Base-by-base conservation (phyloP, 2,113 vertebrate genomes). In the Sciurus niger region DNA sequence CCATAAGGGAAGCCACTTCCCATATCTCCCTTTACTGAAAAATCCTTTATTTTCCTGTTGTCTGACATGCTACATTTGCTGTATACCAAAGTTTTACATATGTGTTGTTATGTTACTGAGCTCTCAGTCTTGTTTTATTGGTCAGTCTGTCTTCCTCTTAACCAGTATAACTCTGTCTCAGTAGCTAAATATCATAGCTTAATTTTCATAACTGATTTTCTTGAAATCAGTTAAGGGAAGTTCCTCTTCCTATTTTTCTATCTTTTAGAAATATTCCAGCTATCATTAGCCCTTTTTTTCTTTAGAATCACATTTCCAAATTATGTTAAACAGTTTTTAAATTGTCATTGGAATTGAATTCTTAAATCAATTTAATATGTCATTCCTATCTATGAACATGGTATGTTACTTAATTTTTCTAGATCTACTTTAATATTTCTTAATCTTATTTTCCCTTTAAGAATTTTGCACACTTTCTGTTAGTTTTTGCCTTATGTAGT, bases 351-450 rank as follows among this genome's bases (percentile, higher is more conserved):
- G 5, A 91, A 83, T 65, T 80, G 32, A 68, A 86, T 83, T 2
- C 82, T 2, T 58, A 58, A 3, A 67, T 80, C 28, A 72, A 12
- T 77, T 74, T 25, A 83, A 30, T 96, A 80, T n/a, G 37, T 89
- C 34, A 10, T 83, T 93, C 30, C 4, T 91, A 67, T 95, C 85
- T 93, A 95, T 97, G 85, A 96, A 95, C 51, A 96, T 96, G n/a
- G 94, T 94, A 94, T 94, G 76, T 85, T 72, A 73, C 9, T 93
- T 34, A 86, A 1, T 34, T 76, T 93, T 95, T 87, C 65, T 67
- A 55, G 12, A 16, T 82, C 4, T 60, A 58, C 18, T 84, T 85
- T 68, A 43, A 24, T 68, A 83, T 73, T 80, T 77, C 11, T 58
- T 87, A 34, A 53, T 82, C 60, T 24, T 53, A 24, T 53, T 86